phyloP scores from a whole-genome alignment of 1,140 invertebrate genomes.

The Oscheius sp. region DNA sequence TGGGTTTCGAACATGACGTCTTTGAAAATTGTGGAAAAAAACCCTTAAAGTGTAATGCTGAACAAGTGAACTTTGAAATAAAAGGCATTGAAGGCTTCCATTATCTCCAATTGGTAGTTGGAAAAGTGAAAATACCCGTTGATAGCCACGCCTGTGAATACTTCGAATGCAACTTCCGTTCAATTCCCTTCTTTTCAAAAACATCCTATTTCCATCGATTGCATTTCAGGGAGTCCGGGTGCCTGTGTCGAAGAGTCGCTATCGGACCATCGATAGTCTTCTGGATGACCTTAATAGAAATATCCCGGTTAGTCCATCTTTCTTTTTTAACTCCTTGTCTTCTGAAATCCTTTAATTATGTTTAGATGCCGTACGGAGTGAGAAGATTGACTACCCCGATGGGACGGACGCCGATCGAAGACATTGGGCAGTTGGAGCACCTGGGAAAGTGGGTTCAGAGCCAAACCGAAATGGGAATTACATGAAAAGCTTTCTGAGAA shows the following conservation, averaged over 20 bases:
- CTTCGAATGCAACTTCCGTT: not conserved
- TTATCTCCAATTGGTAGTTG: conserved; percentile 8
- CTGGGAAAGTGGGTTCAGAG: conserved; percentile 52
- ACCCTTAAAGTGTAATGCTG: not conserved
- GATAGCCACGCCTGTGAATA: not conserved
- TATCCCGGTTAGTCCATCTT: conserved; percentile 30
- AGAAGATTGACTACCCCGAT: conserved; percentile 53
- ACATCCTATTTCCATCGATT: not conserved
- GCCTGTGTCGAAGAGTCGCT: conserved; percentile 56
- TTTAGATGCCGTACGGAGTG: conserved; percentile 54
- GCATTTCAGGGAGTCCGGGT: conserved; percentile 55
- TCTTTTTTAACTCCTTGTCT: not conserved
- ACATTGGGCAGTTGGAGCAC: conserved; percentile 55
- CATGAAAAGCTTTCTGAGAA: not conserved
- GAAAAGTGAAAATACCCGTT: not conserved
- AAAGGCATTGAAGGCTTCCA: not conserved
- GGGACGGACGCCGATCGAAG: conserved; percentile 47
- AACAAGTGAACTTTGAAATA: not conserved
- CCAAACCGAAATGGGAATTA: not conserved
- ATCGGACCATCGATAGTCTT: conserved; percentile 56
- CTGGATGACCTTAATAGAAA: conserved; percentile 53
- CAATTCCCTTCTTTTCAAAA: not conserved
- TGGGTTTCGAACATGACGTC: too few species aligned
- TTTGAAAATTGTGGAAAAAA: not conserved
- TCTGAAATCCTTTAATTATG: not conserved